phyloP scores from a whole-genome alignment of 64 coral and sea anemone species.

The Montipora cactus region DNA sequence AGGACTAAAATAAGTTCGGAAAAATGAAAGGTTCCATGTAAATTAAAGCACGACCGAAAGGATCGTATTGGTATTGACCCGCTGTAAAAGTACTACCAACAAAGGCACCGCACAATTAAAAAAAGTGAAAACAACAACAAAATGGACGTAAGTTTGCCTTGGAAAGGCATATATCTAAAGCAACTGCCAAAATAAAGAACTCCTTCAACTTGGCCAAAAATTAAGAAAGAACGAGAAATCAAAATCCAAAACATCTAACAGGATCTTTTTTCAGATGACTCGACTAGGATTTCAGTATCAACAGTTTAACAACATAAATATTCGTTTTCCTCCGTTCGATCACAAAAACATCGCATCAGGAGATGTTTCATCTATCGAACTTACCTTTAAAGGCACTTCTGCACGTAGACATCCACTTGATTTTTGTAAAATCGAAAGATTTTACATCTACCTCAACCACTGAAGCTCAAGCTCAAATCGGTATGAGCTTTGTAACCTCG shows the following conservation, averaged over 20 bases:
- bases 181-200: background rate
- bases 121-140: background rate
- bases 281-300: background rate
- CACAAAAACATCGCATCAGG: background rate
- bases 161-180: background rate
- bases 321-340: background rate
- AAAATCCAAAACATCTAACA: background rate
- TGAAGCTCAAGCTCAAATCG: background rate
- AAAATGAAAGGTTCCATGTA: too few relatives aligned
- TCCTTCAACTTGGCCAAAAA: background rate
- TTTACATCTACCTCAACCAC: background rate
- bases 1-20: too few relatives aligned
- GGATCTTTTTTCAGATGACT: too few relatives aligned
- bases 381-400: background rate
- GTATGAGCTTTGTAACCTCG: constrained; percentile 51
- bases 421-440: background rate
- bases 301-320: background rate
- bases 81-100: too few relatives aligned
- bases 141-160: background rate
- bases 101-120: background rate
- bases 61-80: too few relatives aligned
- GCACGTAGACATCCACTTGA: background rate
- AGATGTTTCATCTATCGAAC: background rate
- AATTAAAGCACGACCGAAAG: too few relatives aligned
- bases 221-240: background rate